These are phyloP conservation scores for Pygoscelis antarcticus DNA, from an alignment of 2,113 vertebrate genomes.

Conservation along the genomic window DNA sequence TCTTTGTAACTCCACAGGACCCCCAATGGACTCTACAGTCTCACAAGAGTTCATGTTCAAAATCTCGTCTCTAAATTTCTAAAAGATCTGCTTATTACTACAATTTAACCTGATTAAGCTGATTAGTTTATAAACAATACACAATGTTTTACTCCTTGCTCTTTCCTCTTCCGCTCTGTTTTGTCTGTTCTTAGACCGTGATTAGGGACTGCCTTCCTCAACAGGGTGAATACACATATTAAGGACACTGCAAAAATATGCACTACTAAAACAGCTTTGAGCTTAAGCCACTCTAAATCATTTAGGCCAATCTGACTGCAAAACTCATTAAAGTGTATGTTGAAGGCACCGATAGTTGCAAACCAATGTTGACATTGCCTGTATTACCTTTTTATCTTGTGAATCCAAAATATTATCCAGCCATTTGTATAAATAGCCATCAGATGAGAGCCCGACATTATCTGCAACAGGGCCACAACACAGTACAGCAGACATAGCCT, in stretches of 20 bases:
- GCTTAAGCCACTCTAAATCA: not conserved
- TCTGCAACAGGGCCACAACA: slow-evolving; percentile 98
- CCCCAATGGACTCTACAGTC: not conserved
- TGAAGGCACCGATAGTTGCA: not conserved
- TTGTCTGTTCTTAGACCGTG: not conserved
- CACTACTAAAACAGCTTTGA: not conserved
- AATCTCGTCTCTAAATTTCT: not conserved
- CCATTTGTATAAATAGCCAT: slow-evolving; percentile 99
- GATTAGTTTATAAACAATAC: not conserved
- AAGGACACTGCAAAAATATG: not conserved
- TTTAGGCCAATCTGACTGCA: not conserved
- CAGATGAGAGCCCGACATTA: slow-evolving; percentile 96
- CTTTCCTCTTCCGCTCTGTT: not conserved
- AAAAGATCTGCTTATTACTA: not conserved
- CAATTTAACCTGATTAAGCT: not conserved
- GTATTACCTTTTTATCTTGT: slow-evolving; percentile 93
- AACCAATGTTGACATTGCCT: not conserved
- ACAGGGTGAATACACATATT: not conserved
- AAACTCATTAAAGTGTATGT: not conserved
- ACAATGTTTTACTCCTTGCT: not conserved
- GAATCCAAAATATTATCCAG: slow-evolving; percentile 99
- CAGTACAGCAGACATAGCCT: slow-evolving; percentile 99
- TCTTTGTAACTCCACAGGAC: not conserved
- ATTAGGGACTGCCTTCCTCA: not conserved
- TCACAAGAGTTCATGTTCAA: not conserved